A percentile compares a stretch with the other conserved stretches of the same genome.
phyloP scores from a whole-genome alignment of 2,888 invertebrate species.

The Oxyscelio sp. region DNA sequence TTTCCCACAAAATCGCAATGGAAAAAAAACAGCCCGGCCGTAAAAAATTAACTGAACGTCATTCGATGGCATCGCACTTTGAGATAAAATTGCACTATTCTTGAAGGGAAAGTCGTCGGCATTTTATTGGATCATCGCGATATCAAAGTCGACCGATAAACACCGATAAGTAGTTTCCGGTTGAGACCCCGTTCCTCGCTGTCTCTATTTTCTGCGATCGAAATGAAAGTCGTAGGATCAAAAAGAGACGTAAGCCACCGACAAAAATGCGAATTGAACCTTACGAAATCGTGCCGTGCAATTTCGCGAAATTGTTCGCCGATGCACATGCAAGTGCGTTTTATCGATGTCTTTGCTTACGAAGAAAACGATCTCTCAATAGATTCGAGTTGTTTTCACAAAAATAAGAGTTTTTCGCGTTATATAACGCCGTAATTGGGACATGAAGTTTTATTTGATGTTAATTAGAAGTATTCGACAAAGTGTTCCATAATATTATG shows the following conservation, averaged over 20 bases:
- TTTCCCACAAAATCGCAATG: neutral
- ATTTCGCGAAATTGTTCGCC: slow-evolving; percentile 80
- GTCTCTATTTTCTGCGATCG: slow-evolving; percentile 58
- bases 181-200: slow-evolving; percentile 16
- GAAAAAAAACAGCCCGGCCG: neutral
- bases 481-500: no score
- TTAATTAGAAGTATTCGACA: no score
- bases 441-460: neutral
- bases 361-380: slow-evolving; percentile 20
- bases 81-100: neutral
- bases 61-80: slow-evolving; percentile 9
- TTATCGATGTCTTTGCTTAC: slow-evolving; percentile 3
- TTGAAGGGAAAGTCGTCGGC: slow-evolving; percentile 24
- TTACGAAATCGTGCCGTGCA: slow-evolving; percentile 80
- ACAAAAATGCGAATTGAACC: slow-evolving; percentile 76
- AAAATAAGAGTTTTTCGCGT: slow-evolving; percentile 2
- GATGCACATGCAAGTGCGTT: slow-evolving; percentile 34
- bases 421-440: neutral
- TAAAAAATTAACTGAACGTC: neutral
- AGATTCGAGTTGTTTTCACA: neutral
- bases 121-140: slow-evolving; percentile 25
- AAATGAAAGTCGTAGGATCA: slow-evolving; percentile 75
- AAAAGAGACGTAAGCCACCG: slow-evolving; percentile 54
- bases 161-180: slow-evolving; percentile 49
- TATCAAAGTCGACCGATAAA: slow-evolving; percentile 42